Evolutionary conservation across 2,797 vertebrate species (phyloP), one percentile per base, ranked within the genome.

Genomic region (Thaleichthys pacificus): DNA sequence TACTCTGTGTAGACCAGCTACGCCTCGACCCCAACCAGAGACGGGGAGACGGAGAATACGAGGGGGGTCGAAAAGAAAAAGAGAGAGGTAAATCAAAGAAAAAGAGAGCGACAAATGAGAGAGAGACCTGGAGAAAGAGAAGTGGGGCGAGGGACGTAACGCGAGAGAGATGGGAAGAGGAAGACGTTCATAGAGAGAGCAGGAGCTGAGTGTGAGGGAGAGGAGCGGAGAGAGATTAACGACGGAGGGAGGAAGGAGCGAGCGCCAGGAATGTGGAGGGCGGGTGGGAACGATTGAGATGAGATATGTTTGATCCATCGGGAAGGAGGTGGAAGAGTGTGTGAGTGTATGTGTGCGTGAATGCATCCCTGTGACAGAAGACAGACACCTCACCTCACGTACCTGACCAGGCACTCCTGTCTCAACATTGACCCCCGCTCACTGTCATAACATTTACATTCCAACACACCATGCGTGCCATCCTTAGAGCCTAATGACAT

Each of bases 361-460:
- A 30, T 32, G 61, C 32, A 3, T 32, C 19, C 17, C 21, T 72
- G 63, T 62, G 75, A 75, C 26, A 68, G 47, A 67, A 60, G 32
- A 28, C 76, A 83, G 80, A 81, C 15, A 5, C 35, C 1, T 68
- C 19, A 62, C n/a, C 61, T 80, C 69, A 69, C 3, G 0, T 32
- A 82, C 81, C 66, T 77, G 80, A 75, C 68, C 57, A 2, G 24
- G 73, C 21, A 7, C 56, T n/a, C 47, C 42, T 47, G 66, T 70
- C 70, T 80, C 60, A 51, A 61, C 62, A 2, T 21, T 64, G 69
- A 75, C 60, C 66, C 64, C 6, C 61, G 63, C 61, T 28, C 58
- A 26, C 71, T 80, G 78, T 78, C 83, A 82, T 74, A 86, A 88
- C 78, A 84, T 86, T 82, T 74, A 74, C 83, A 84, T 85, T 85